phyloP scores from a whole-genome alignment of 2,888 invertebrate genomes.

The Metallyticus violacea region DNA sequence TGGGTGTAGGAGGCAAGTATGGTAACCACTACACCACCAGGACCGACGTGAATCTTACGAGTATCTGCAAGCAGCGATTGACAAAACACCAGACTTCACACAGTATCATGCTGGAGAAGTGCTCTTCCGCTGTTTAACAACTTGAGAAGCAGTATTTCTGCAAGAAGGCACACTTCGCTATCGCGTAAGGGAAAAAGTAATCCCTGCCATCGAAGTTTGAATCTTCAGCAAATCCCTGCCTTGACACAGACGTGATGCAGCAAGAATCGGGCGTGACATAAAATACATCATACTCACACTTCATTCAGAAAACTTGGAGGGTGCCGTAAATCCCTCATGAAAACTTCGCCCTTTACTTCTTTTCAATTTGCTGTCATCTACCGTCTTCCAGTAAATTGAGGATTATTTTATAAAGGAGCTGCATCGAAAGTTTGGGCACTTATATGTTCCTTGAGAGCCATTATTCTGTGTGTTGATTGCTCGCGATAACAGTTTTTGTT shows the following conservation, averaged over 20 bases:
- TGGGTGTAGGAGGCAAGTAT: too few relatives aligned
- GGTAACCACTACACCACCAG: too few relatives aligned
- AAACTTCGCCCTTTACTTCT: neutral
- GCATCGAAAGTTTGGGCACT: neutral
- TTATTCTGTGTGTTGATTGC: too few relatives aligned
- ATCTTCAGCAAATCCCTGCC: neutral
- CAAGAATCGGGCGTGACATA: neutral
- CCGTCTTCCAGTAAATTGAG: neutral
- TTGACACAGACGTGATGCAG: neutral
- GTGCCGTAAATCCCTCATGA: neutral
- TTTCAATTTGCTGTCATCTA: neutral
- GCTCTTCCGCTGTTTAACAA: too few relatives aligned
- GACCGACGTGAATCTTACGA: too few relatives aligned
- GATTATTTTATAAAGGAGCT: neutral
- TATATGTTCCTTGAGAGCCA: neutral
- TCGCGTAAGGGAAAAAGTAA: neutral
- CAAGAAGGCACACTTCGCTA: neutral
- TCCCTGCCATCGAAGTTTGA: neutral
- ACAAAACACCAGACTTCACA: too few relatives aligned
- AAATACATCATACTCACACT: neutral
- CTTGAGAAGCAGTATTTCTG: too few relatives aligned
- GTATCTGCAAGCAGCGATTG: too few relatives aligned
- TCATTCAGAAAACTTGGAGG: neutral
- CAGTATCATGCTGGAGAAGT: too few relatives aligned
- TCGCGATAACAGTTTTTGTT: too few relatives aligned